Evolutionary conservation across 2,888 invertebrate species (phyloP), one percentile per base, ranked within the genome.

Genomic region (Drosophila meridionalis): DNA sequence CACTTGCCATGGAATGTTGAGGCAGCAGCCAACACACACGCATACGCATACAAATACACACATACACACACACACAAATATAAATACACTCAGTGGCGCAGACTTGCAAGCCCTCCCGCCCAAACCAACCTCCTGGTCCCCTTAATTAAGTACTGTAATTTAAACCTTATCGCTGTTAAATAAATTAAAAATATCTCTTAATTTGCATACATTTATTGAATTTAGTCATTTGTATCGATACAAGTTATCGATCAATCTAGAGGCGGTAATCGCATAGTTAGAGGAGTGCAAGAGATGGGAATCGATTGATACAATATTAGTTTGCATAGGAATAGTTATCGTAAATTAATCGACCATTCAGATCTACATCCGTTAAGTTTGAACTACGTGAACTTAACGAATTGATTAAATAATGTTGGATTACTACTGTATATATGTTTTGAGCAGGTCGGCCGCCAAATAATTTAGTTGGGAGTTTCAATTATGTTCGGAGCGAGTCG

Each of bases 1-100:
- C 93, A 0, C 82, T 93, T 43, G 93, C 93, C 69, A 93, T 93
- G 93, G 93, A 93, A 77, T 93, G 93, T 85, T 93, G 92, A 82
- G 65, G 9, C 20, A 34, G 26, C 43, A 34, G 14, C 47, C 56
- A 53, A 40, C 43, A 14, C 26, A 42, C 60, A 69, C 14, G 4
- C 38, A 38, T 38, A 38, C 12, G 38, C 40, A 47, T 28, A 43
- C 28, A 64, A 9, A 57, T 38, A 58, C 12, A 58, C 30, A 43
- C 55, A 57, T 30, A 61, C 56, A 45, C 43, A 56, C 38, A 14
- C 32, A 40, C 53, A 66, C 52, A 64, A 20, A 48, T 30, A 53
- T 28, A 55, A 11, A 65, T 45, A 65, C 52, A 66, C 59, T 32
- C 53, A 47, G 36, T 62, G 52, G 58, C 69, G 67, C 66, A 55